These are phyloP conservation scores for Drosophila mercatorum DNA, from an alignment of 2,888 invertebrate species.

Conservation along the genomic window DNA sequence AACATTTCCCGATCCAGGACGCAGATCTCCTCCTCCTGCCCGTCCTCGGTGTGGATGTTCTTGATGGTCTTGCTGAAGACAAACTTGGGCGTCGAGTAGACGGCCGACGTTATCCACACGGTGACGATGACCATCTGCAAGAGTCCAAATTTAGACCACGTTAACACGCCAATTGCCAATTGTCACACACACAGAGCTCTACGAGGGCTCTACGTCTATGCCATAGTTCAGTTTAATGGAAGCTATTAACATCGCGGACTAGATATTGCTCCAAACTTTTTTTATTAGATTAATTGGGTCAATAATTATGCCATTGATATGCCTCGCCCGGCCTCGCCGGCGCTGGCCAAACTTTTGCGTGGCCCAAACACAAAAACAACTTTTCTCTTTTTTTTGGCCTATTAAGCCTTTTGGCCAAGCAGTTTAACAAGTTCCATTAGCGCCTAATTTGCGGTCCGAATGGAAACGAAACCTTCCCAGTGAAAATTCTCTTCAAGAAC, in stretches of 20 bases:
- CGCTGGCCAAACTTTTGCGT: conserved; percentile 39
- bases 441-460: conserved; percentile 58
- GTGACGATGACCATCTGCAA: conserved; percentile 90
- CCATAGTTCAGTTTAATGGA: conserved; percentile 49
- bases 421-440: conserved; percentile 62
- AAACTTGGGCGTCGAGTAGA: conserved; percentile 93
- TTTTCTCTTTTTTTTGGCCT: conserved; percentile 41
- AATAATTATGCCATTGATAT: conserved; percentile 24
- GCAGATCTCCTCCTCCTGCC: conserved; percentile 87
- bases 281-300: conserved; percentile 23
- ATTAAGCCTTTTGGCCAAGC: conserved; percentile 59
- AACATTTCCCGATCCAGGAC: conserved; percentile 90
- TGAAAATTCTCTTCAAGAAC: background rate
- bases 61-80: conserved; percentile 92
- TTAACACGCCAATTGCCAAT: conserved; percentile 37
- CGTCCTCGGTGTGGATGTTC: conserved; percentile 84
- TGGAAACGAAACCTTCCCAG: conserved; percentile 34
- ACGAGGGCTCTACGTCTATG: too few species aligned
- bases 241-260: conserved; percentile 41
- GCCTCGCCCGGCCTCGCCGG: conserved; percentile 16
- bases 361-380: conserved; percentile 14
- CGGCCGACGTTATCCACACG: conserved; percentile 93
- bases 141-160: background rate
- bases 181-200: conserved; percentile 29
- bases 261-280: conserved; percentile 8